Percentiles rank a stretch among this genome's conserved stretches.
Evolutionary conservation across 2,113 vertebrate genomes (phyloP).

Genomic region (Puma concolor): DNA sequence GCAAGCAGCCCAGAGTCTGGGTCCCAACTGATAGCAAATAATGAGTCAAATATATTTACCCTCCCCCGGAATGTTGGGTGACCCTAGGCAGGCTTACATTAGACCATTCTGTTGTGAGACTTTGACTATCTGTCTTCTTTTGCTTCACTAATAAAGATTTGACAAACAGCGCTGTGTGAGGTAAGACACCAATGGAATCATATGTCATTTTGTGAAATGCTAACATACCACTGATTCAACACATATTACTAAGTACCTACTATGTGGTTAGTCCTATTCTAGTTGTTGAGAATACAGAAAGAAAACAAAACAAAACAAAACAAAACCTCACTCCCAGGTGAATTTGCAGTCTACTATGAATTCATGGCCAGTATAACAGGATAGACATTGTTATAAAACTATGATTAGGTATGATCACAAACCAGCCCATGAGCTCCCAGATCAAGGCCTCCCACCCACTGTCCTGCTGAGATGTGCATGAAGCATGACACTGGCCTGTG

Average conservation of each 20-base stretch:
- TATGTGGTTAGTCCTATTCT: not conserved
- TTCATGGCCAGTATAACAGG: not conserved
- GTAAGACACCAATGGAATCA: not conserved
- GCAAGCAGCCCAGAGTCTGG: not conserved
- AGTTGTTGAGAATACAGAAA: not conserved
- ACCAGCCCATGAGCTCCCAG: not conserved
- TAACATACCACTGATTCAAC: not conserved
- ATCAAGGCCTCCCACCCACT: not conserved
- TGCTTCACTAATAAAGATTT: not conserved
- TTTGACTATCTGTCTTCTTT: not conserved
- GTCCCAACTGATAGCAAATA: not conserved
- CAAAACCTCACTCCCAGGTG: not conserved
- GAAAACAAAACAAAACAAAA: not conserved
- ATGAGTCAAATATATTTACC: not conserved
- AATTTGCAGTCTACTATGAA: not conserved
- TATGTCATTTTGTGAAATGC: not conserved
- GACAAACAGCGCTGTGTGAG: not conserved
- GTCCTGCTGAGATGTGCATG: not conserved
- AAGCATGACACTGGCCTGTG: not conserved
- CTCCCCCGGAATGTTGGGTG: not conserved
- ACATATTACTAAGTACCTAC: not conserved
- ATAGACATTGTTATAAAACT: not conserved
- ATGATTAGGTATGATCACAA: not conserved
- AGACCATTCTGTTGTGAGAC: not conserved
- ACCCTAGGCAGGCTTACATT: not conserved